Evolutionary conservation across 1,140 invertebrate genomes (phyloP).

Genomic region (Triops longicaudatus): DNA sequence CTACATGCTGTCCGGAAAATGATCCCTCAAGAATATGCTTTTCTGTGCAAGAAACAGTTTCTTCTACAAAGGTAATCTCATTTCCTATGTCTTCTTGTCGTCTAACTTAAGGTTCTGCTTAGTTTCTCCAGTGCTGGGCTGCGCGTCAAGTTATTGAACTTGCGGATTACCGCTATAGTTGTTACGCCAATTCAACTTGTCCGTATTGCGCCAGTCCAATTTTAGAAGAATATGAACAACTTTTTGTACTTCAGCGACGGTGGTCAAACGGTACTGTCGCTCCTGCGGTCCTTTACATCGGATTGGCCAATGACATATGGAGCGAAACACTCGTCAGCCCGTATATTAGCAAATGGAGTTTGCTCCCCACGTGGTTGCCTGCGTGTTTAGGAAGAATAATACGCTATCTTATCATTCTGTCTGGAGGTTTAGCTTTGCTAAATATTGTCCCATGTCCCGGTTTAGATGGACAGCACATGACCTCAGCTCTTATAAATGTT

Average conservation of each 20-base stretch:
- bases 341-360: not conserved
- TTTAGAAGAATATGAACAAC: not conserved
- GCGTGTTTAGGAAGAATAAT: not conserved
- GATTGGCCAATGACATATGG: not conserved
- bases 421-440: not conserved
- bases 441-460: slow-evolving; percentile 10
- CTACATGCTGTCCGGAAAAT: not conserved
- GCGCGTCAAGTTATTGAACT: not conserved
- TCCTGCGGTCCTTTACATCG: slow-evolving; percentile 2
- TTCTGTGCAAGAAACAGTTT: not conserved
- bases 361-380: not conserved
- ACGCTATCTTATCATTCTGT: not conserved
- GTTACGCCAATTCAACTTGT: not conserved
- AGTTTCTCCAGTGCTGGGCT: not conserved
- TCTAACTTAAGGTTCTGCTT: not conserved
- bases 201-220: not conserved
- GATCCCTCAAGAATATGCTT: not conserved
- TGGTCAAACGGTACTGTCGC: not conserved
- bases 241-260: not conserved
- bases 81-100: not conserved
- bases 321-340: not conserved
- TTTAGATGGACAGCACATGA: not conserved
- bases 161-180: not conserved
- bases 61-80: not conserved
- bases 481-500: not conserved